Evolutionary conservation across 2,113 vertebrate species (phyloP).

Genomic region (Neogobius melanostomus): DNA sequence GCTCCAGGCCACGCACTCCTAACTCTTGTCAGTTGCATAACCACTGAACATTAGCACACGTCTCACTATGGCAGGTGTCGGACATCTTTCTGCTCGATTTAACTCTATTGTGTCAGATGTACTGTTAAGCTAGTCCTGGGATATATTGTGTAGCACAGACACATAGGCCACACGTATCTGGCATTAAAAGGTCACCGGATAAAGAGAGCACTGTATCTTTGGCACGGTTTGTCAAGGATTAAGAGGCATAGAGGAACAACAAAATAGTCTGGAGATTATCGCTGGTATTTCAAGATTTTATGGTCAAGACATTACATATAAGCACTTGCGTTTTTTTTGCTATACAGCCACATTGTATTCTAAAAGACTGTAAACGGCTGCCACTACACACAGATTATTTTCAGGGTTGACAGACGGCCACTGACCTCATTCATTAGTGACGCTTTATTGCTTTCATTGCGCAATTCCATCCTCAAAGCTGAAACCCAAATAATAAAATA

Average conservation of each 20-base stretch:
- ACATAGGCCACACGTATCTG: neutral
- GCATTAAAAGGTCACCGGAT: neutral
- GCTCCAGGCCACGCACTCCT: slow-evolving; percentile 46
- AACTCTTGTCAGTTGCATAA: slow-evolving; percentile 46
- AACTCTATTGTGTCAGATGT: no score
- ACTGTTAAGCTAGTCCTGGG: neutral
- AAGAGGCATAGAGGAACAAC: neutral
- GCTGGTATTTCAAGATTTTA: neutral
- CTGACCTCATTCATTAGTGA: neutral
- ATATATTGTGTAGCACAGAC: neutral
- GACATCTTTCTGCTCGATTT: slow-evolving; percentile 15
- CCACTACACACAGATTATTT: neutral
- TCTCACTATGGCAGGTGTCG: slow-evolving; percentile 23
- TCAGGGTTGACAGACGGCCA: neutral
- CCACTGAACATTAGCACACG: slow-evolving; percentile 6
- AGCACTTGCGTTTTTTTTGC: neutral
- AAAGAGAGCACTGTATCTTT: neutral
- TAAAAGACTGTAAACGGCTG: neutral
- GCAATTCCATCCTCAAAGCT: no score
- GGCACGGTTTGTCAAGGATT: neutral
- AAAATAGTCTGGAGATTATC: neutral
- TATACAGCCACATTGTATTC: neutral
- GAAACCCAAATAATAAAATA: no score
- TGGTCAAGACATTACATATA: neutral
- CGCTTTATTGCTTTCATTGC: no score